These are phyloP conservation scores for Patiria pectinifera DNA, from an alignment of 53 echinoderm and acorn worm genomes.

Conservation along the genomic window DNA sequence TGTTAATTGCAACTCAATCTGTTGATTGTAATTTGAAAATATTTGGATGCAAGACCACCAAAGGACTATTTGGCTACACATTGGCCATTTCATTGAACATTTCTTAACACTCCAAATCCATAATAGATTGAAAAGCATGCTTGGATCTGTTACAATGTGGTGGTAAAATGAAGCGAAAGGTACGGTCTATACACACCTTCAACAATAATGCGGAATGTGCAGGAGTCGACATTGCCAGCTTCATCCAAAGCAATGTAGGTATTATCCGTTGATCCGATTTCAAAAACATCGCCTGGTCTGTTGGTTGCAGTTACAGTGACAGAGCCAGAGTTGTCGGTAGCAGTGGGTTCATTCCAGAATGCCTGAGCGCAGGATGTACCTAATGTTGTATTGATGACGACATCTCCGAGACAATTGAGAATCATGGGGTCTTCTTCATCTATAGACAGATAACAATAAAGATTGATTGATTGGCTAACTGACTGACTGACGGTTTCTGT, in stretches of 20 bases:
- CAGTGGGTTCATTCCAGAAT: background rate
- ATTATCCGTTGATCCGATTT: background rate
- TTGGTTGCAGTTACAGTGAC: background rate
- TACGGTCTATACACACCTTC: conserved; percentile 46
- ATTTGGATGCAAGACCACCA: background rate
- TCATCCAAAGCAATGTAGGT: conserved; percentile 69
- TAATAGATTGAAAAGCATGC: too few species aligned
- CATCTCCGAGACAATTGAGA: background rate
- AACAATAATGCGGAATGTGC: conserved; percentile 67
- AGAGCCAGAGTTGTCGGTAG: background rate
- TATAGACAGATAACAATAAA: background rate
- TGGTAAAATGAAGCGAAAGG: background rate
- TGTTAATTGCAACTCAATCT: too few species aligned
- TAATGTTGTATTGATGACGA: background rate
- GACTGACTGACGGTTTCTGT: background rate
- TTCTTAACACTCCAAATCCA: too few species aligned
- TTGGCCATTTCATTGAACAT: background rate
- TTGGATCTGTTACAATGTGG: too few species aligned
- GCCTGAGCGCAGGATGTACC: background rate
- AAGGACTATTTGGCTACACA: background rate
- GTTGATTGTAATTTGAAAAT: too few species aligned
- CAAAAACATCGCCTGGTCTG: background rate
- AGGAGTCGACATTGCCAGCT: conserved; percentile 44
- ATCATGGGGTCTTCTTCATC: background rate
- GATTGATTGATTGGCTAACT: background rate